Evolutionary conservation across 2,888 invertebrate species (phyloP).

Genomic region (Drosophila tripunctata): DNA sequence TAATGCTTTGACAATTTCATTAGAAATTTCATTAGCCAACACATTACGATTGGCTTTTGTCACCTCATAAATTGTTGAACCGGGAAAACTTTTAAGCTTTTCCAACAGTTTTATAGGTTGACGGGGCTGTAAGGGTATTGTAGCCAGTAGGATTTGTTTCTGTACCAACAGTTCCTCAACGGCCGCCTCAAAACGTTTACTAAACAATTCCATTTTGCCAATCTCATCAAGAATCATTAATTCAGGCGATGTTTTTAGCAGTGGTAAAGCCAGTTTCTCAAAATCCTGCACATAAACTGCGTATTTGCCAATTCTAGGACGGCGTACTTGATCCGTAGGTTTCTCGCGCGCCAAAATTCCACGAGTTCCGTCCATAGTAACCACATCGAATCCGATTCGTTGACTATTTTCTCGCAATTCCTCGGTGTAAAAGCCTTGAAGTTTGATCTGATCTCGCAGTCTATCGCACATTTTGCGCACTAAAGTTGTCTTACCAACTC

Average conservation of each 20-base stretch:
- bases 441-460: slow-evolving; percentile 34
- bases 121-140: slow-evolving; percentile 65
- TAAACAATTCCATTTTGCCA: slow-evolving; percentile 83
- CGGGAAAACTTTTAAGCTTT: slow-evolving; percentile 53
- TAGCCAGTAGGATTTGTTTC: slow-evolving; percentile 66
- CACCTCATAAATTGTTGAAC: slow-evolving; percentile 53
- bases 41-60: slow-evolving; percentile 74
- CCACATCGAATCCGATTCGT: slow-evolving; percentile 88
- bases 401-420: slow-evolving; percentile 85
- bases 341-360: slow-evolving; percentile 84
- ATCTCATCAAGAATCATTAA: slow-evolving; percentile 82
- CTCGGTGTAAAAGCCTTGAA: slow-evolving; percentile 88
- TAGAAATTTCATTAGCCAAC: slow-evolving; percentile 58
- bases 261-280: slow-evolving; percentile 86
- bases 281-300: slow-evolving; percentile 86
- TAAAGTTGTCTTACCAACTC: slow-evolving; percentile 89
- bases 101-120: slow-evolving; percentile 64
- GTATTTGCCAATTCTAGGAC: slow-evolving; percentile 87
- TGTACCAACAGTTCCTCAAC: slow-evolving; percentile 47
- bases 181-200: slow-evolving; percentile 69
- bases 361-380: slow-evolving; percentile 85
- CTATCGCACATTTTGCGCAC: slow-evolving; percentile 84
- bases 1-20: slow-evolving; percentile 36
- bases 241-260: slow-evolving; percentile 46
- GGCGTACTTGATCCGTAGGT: slow-evolving; percentile 24